These are phyloP conservation scores for Parauchenoglanis punctatus DNA, from an alignment of 2,797 vertebrate species.

Conservation along the genomic window DNA sequence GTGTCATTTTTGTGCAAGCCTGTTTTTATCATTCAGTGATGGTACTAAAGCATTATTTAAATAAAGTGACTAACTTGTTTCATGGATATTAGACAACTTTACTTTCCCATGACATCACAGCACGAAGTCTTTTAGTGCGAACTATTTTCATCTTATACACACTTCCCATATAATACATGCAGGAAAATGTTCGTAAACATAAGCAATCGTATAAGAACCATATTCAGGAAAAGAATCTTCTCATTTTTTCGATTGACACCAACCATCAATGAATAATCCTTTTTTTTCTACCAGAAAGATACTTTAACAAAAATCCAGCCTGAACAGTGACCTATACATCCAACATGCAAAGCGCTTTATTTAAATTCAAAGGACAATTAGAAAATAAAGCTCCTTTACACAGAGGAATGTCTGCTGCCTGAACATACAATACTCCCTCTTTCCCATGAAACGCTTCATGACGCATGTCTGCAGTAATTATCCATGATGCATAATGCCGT, in stretches of 20 bases:
- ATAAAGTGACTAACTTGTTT: background rate
- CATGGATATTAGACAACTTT: background rate
- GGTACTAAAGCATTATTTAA: background rate
- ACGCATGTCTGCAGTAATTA: background rate
- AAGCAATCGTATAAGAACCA: background rate
- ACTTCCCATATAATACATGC: background rate
- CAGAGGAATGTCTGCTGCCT: slow-evolving; percentile 9
- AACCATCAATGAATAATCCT: background rate
- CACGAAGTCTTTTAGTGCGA: background rate
- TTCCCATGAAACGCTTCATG: background rate
- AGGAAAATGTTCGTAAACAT: background rate
- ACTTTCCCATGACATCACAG: background rate
- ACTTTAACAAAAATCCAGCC: background rate
- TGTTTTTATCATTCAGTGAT: background rate
- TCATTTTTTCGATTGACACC: background rate
- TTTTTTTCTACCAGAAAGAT: background rate
- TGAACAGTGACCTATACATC: background rate
- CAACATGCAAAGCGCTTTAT: background rate
- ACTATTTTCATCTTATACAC: background rate
- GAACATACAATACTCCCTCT: slow-evolving; percentile 14
- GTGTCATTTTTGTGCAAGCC: background rate
- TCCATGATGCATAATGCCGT: background rate
- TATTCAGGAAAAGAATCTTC: background rate
- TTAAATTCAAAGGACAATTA: background rate
- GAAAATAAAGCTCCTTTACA: slow-evolving; percentile 3